Evolutionary conservation across 1,140 invertebrate species (phyloP).

Genomic region (Diorhabda sublineata): DNA sequence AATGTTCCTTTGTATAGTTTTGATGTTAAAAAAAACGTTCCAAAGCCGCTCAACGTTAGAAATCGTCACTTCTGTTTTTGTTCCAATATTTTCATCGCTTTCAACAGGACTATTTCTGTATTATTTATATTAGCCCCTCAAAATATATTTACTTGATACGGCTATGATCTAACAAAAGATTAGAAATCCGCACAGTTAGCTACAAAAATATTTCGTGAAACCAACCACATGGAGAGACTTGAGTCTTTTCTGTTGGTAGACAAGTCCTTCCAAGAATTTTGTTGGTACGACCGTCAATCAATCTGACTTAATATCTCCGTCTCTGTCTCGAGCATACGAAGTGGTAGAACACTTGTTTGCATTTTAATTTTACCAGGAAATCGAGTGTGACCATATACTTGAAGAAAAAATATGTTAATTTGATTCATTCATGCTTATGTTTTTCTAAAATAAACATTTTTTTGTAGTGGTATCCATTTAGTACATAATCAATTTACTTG

Average conservation of each 20-base stretch:
- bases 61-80: too few species aligned
- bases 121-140: too few species aligned
- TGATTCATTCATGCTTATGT: neutral
- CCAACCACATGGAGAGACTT: conserved; percentile 11
- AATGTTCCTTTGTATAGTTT: too few species aligned
- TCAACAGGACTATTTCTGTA: too few species aligned
- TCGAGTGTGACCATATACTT: neutral
- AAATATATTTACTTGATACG: too few species aligned
- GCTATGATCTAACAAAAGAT: neutral
- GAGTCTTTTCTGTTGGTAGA: conserved; percentile 1
- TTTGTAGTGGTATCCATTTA: too few species aligned
- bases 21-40: too few species aligned
- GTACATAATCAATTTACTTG: too few species aligned
- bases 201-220: conserved; percentile 9
- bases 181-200: conserved; percentile 18
- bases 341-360: conserved; percentile 10
- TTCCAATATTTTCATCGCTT: too few species aligned
- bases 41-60: too few species aligned
- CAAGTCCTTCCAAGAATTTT: conserved; percentile 18
- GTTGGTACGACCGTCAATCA: conserved; percentile 11
- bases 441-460: neutral
- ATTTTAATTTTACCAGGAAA: conserved; percentile 5
- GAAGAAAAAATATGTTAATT: neutral
- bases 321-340: neutral
- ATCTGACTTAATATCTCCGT: neutral